Base-by-base conservation (phyloP, 2,797 vertebrate species). In the Smutsia temminckii region DNA sequence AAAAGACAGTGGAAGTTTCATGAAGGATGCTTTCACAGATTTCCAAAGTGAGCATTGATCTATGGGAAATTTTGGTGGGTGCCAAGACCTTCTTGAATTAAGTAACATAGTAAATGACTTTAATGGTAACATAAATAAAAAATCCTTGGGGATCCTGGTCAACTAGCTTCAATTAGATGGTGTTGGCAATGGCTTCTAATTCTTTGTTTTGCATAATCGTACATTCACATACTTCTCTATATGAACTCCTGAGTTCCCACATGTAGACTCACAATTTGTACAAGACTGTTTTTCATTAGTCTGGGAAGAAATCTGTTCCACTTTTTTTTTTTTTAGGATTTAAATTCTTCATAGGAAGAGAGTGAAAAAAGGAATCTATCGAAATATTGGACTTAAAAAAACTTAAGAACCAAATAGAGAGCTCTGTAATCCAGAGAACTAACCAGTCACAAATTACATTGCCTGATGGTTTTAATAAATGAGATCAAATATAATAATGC, bases 231-330 rank as follows among this genome's bases (percentile, higher is more conserved):
- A 40, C 74, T 51, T 93, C n/a, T 84, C 90, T 51, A 12, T 51
- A 34, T 40, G 68, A 85, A 95, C 72, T 83, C 72, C 64, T 32
- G 14, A 42, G 64, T 96, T 96, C 90, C 88, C 91, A 95, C 71
- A 95, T 34, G 27, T 94, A 79, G n/a, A 55, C 72, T 69, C 71
- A 57, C 66, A 85, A 78, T 95, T 96, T 95, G 97, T 97, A 97
- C 96, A 97, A 98, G 98, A 98, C 84, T 96, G 95, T 90, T 96
- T 95, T 83, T 92, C 85, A 97, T 96, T 97, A 97, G 86, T 14
- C 78, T 94, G 81, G 87, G 79, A 94, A 95, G 42, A 51, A 97
- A 92, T 96, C 88, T 66, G 49, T 95, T 96, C 59, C 95, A 96
- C 68, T 34, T 89, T 74, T 83, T 64, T 37, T 90, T 10, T 46